Conservation (phyloP, 2,113 vertebrate genomes). For the Oryzias celebensis region DNA sequence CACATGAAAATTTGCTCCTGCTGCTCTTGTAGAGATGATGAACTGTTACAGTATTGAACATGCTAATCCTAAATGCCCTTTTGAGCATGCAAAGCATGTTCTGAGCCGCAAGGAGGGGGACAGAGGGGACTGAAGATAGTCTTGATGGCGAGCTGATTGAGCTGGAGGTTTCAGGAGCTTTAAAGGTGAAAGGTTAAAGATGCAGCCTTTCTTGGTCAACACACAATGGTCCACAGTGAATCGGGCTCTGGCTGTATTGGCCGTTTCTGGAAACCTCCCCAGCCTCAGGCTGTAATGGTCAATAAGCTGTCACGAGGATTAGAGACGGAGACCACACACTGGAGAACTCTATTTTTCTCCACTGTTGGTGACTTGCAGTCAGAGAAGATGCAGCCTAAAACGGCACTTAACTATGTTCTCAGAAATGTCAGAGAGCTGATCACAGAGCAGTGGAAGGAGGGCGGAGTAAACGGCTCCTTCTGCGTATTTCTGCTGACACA, state of each 20-base stretch:
- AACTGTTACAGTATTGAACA: slow-evolving; percentile 4
- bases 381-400: slow-evolving; percentile 11
- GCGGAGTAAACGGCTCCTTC: not conserved
- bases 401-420: slow-evolving; percentile 11
- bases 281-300: slow-evolving; percentile 62
- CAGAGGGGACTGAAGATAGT: slow-evolving; percentile 18
- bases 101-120: slow-evolving; percentile 12
- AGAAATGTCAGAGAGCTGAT: slow-evolving; percentile 8
- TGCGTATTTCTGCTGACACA: not conserved
- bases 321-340: slow-evolving; percentile 66
- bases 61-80: slow-evolving; percentile 2
- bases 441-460: not conserved
- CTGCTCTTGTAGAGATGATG: not conserved
- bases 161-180: slow-evolving; percentile 60
- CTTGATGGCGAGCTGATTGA: slow-evolving; percentile 66
- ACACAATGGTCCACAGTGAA: slow-evolving; percentile 58
- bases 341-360: slow-evolving; percentile 47
- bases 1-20: not conserved
- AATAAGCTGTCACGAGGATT: slow-evolving; percentile 66
- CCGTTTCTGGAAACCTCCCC: slow-evolving; percentile 44
- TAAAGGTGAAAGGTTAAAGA: slow-evolving; percentile 74
- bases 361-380: slow-evolving; percentile 11
- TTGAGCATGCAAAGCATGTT: slow-evolving; percentile 11
- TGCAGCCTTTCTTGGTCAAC: slow-evolving; percentile 66
- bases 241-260: slow-evolving; percentile 48